Conservation (phyloP, 1,140 invertebrate genomes). For the Eupeodes corollae region DNA sequence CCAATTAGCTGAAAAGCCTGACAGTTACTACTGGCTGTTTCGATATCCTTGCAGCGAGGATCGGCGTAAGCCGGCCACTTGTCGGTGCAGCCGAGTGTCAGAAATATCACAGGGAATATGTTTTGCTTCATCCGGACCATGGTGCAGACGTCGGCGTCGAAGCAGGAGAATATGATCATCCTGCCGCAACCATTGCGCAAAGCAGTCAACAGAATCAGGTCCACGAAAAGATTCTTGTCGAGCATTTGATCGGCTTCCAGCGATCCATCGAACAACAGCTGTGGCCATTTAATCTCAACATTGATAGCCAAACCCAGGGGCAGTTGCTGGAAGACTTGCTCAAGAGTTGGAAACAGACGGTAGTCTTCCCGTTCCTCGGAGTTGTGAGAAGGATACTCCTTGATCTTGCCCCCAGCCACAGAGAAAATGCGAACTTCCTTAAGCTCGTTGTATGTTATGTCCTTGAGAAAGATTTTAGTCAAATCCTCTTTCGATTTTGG, state of each 20-base stretch:
- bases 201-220: constrained; percentile 59
- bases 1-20: constrained; percentile 67
- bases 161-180: constrained; percentile 81
- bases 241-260: constrained; percentile 75
- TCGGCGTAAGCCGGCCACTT: constrained; percentile 76
- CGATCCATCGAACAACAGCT: constrained; percentile 67
- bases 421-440: constrained; percentile 53
- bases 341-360: constrained; percentile 81
- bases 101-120: constrained; percentile 82
- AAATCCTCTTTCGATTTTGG: constrained; percentile 61
- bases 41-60: constrained; percentile 62
- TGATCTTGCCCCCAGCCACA: constrained; percentile 13
- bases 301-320: constrained; percentile 78
- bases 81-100: constrained; percentile 71
- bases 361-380: constrained; percentile 49
- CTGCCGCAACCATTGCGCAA: constrained; percentile 62
- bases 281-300: constrained; percentile 94
- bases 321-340: constrained; percentile 61
- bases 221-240: constrained; percentile 81
- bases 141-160: constrained; percentile 86
- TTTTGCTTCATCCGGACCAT: constrained; percentile 89
- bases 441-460: constrained; percentile 76
- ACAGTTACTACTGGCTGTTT: constrained; percentile 70
- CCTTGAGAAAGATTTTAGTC: constrained; percentile 77
- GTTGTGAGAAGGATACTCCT: constrained; percentile 16